A percentile compares a stretch with the other conserved stretches of the same genome.
phyloP scores from a whole-genome alignment of 2,888 invertebrate genomes.

The Ellobium chinense region DNA sequence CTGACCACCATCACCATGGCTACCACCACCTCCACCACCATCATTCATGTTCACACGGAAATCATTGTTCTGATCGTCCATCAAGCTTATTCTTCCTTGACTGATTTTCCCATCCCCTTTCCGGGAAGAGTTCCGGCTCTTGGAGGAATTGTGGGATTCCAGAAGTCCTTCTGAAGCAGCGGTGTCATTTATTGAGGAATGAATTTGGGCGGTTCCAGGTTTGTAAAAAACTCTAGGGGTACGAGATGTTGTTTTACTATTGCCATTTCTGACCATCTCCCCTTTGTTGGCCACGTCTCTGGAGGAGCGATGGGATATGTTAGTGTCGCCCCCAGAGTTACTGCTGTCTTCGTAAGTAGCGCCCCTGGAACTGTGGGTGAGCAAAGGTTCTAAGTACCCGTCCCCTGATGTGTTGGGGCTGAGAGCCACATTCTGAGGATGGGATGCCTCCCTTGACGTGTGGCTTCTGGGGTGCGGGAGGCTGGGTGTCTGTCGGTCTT shows the following conservation, averaged over 20 bases:
- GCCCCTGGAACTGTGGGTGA: neutral
- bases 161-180: constrained; percentile 13
- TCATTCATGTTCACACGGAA: neutral
- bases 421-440: neutral
- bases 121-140: neutral
- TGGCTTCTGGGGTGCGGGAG: neutral
- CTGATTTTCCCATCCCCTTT: neutral
- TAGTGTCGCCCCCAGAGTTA: neutral
- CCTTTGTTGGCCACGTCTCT: neutral
- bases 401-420: constrained; percentile 15
- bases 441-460: neutral
- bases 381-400: constrained; percentile 35
- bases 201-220: neutral
- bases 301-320: neutral
- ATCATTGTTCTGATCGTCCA: neutral
- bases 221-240: constrained; percentile 30
- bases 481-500: neutral
- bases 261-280: neutral
- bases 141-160: neutral
- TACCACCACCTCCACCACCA: neutral
- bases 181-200: neutral
- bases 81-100: too few species aligned
- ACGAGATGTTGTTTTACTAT: neutral
- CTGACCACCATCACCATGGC: neutral
- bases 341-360: neutral